Percentiles rank a stretch among this genome's conserved stretches.
These are phyloP conservation scores for Cherax quadricarinatus DNA, from an alignment of 1,140 invertebrate genomes.

Conservation along the genomic window DNA sequence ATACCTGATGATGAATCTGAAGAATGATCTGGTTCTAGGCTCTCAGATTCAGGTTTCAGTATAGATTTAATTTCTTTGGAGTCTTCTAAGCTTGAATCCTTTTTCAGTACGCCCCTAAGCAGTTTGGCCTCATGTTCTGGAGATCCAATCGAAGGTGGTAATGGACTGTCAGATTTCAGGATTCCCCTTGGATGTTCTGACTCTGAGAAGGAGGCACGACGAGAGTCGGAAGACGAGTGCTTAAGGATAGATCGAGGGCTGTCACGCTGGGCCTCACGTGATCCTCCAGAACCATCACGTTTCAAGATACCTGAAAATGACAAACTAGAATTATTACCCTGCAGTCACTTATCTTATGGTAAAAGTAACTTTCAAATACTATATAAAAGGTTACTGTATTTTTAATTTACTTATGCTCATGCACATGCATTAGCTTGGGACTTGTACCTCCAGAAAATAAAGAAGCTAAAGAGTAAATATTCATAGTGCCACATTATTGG, in stretches of 20 bases:
- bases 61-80: constrained; percentile 71
- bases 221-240: constrained; percentile 50
- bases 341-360: not conserved
- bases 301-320: constrained; percentile 75
- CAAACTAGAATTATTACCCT: not conserved
- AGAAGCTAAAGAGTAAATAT: no score
- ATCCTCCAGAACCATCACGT: constrained; percentile 66
- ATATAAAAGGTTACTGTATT: no score
- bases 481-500: no score
- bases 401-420: no score
- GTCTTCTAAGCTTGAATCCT: constrained; percentile 73
- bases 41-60: constrained; percentile 73
- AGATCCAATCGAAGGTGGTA: constrained; percentile 52
- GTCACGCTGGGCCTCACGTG: constrained; percentile 48
- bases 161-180: constrained; percentile 53
- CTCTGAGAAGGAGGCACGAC: constrained; percentile 62
- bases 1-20: constrained; percentile 72
- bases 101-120: constrained; percentile 74
- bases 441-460: no score
- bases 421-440: no score
- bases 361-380: no score
- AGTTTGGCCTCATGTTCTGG: constrained; percentile 61
- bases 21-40: constrained; percentile 66
- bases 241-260: constrained; percentile 70
- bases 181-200: constrained; percentile 55